Conservation (phyloP, 2,797 vertebrate species). For the Aldrovandia affinis region DNA sequence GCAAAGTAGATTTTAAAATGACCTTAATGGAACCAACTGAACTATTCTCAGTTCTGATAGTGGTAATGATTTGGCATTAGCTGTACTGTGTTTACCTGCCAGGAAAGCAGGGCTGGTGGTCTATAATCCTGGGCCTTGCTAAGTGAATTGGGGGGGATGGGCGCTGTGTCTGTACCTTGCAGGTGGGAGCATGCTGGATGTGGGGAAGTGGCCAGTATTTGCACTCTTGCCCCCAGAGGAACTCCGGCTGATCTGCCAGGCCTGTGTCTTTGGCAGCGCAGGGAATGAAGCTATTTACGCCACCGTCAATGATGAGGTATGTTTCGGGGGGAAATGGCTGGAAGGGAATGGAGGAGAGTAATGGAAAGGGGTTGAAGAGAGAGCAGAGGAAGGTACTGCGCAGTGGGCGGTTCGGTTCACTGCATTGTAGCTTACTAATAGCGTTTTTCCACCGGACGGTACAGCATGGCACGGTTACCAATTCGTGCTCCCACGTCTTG, state of each 20-base stretch:
- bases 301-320: slow-evolving; percentile 94
- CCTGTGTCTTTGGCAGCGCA: slow-evolving; percentile 94
- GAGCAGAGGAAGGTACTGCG: background rate
- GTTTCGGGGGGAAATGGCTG: background rate
- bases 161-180: background rate
- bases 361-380: background rate
- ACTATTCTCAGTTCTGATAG: background rate
- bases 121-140: background rate
- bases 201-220: slow-evolving; percentile 98
- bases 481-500: too few species aligned
- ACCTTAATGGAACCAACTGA: background rate
- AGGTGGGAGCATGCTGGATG: slow-evolving; percentile 89
- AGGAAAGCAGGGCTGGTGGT: too few species aligned
- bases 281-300: slow-evolving; percentile 95
- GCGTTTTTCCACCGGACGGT: too few species aligned
- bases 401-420: background rate
- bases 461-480: too few species aligned
- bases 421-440: too few species aligned
- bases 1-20: too few species aligned
- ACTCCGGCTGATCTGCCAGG: slow-evolving; percentile 88
- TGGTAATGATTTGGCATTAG: background rate
- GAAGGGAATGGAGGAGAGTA: background rate
- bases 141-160: background rate
- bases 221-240: slow-evolving; percentile 93
- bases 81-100: background rate